Evolutionary conservation across 64 coral and sea anemone species (phyloP).

Genomic region (Acropora yongei): DNA sequence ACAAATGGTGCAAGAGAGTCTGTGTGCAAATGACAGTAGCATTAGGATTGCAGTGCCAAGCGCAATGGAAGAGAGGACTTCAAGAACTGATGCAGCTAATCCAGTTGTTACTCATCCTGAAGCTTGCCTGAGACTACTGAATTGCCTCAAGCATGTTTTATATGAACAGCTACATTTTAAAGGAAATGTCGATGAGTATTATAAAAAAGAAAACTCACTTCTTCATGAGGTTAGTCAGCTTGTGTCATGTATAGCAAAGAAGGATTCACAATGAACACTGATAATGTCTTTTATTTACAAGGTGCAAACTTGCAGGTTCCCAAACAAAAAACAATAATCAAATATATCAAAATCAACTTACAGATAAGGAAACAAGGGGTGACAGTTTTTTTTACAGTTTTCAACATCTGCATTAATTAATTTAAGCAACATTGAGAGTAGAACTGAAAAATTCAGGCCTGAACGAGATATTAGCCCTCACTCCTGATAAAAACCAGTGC

Average conservation of each 20-base stretch:
- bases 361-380: no score
- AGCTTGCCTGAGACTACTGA: conserved; percentile 43
- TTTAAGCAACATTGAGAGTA: no score
- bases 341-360: no score
- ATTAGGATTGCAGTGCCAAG: not conserved
- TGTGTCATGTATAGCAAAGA: not conserved
- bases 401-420: no score
- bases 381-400: no score
- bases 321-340: not conserved
- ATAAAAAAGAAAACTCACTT: conserved; percentile 83
- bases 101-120: conserved; percentile 18
- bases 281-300: not conserved
- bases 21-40: conserved; percentile 21
- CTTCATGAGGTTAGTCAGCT: conserved; percentile 72
- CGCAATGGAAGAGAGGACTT: not conserved
- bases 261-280: no score
- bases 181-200: conserved; percentile 82
- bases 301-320: not conserved
- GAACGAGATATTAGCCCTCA: no score
- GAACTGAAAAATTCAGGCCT: no score
- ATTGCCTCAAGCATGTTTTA: conserved; percentile 76
- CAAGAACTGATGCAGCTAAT: not conserved
- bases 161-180: conserved; percentile 68
- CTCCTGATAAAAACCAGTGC: no score
- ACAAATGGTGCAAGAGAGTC: conserved; percentile 62